Conservation (phyloP, 2,797 vertebrate genomes). For the Siniperca undulata region DNA sequence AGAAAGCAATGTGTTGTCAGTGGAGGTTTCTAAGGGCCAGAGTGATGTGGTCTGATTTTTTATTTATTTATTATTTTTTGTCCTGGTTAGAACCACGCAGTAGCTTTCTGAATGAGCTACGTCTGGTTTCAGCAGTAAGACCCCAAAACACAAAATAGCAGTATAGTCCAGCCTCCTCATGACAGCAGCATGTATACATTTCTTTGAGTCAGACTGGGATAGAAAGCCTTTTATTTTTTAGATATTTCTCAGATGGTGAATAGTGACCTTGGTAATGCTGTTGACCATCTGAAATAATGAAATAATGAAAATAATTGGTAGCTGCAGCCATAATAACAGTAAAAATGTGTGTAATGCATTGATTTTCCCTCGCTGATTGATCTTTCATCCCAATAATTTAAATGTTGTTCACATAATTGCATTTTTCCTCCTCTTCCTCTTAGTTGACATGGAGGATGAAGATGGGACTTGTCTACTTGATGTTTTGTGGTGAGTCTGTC, state of each 20-base stretch:
- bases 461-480: conserved; percentile 91
- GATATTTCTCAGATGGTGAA: not conserved
- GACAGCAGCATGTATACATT: not conserved
- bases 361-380: not conserved
- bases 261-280: not conserved
- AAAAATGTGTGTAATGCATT: not conserved
- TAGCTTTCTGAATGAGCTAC: not conserved
- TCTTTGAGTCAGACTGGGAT: not conserved
- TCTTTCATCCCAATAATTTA: not conserved
- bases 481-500: conserved; percentile 87
- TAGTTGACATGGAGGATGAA: conserved; percentile 92
- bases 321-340: not conserved
- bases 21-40: not conserved
- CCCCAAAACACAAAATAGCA: not conserved
- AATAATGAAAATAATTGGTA: not conserved
- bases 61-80: not conserved
- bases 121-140: not conserved
- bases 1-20: not conserved
- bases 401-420: not conserved
- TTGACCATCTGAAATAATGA: not conserved
- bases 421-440: conserved; percentile 27
- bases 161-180: not conserved
- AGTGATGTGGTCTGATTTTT: too few species aligned
- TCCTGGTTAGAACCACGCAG: not conserved
- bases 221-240: not conserved